phyloP scores from a whole-genome alignment of 2,797 vertebrate species.

The Synaphobranchus kaupii region DNA sequence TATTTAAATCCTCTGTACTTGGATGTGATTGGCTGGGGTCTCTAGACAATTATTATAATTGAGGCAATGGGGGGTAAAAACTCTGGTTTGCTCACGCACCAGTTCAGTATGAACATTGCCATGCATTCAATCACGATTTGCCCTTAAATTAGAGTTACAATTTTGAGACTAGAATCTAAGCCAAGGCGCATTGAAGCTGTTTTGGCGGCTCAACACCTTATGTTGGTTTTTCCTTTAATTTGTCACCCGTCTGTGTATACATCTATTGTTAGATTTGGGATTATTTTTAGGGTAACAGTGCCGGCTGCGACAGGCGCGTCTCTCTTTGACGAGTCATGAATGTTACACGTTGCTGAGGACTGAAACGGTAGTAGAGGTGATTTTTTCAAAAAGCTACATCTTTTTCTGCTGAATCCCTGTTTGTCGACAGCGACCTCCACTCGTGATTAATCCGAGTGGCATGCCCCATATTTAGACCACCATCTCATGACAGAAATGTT shows the following conservation, averaged over 20 bases:
- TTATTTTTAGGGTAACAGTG: not conserved
- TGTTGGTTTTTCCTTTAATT: no score
- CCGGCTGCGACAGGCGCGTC: not conserved
- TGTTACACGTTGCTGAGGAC: not conserved
- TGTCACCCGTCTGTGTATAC: no score
- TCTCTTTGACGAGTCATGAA: not conserved
- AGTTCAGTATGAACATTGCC: not conserved
- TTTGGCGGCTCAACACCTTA: no score
- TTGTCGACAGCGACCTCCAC: not conserved
- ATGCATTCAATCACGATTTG: not conserved
- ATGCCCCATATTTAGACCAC: not conserved
- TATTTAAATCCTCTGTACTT: not conserved
- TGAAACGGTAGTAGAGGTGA: not conserved
- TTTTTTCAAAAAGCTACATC: not conserved
- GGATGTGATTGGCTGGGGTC: not conserved
- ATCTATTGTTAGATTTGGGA: not conserved
- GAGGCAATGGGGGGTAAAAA: not conserved
- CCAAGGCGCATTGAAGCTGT: no score
- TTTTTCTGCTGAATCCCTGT: not conserved
- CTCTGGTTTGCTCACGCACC: not conserved
- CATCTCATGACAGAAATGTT: not conserved
- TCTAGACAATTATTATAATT: not conserved
- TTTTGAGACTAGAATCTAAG: not conserved
- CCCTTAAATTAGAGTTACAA: not conserved
- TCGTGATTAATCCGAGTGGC: not conserved